Evolutionary conservation across 2,797 vertebrate genomes (phyloP).

Genomic region (Danio kyathit): DNA sequence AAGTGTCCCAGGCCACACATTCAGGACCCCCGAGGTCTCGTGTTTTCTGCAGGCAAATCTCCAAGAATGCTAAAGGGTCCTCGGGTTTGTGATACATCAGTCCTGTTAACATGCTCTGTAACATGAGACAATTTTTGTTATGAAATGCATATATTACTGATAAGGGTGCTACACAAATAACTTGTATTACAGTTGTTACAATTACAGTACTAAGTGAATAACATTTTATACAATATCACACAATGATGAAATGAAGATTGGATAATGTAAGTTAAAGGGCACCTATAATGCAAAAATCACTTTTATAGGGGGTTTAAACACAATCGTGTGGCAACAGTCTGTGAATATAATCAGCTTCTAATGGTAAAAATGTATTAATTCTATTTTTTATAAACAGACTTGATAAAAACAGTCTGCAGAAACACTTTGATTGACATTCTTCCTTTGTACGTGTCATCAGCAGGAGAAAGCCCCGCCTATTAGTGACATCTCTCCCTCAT

Average conservation of each 20-base stretch:
- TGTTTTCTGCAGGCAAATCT: conserved; percentile 73
- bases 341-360: too few species aligned
- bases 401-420: too few species aligned
- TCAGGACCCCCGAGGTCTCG: conserved; percentile 72
- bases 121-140: conserved; percentile 18
- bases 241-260: neutral
- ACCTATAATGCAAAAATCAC: too few species aligned
- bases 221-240: neutral
- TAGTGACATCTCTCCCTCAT: too few species aligned
- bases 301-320: too few species aligned
- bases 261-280: too few species aligned
- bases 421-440: too few species aligned
- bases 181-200: neutral
- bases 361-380: too few species aligned
- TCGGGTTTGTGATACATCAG: conserved; percentile 77
- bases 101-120: conserved; percentile 77
- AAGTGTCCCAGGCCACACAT: conserved; percentile 76
- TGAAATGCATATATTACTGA: neutral
- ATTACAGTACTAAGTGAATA: neutral
- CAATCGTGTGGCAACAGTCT: too few species aligned
- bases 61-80: conserved; percentile 73
- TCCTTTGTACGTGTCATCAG: too few species aligned
- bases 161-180: neutral
- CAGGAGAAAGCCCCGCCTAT: too few species aligned
- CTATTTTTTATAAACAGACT: too few species aligned